phyloP scores from a whole-genome alignment of 2,797 vertebrate species.

The Pyrrhura leucotis region DNA sequence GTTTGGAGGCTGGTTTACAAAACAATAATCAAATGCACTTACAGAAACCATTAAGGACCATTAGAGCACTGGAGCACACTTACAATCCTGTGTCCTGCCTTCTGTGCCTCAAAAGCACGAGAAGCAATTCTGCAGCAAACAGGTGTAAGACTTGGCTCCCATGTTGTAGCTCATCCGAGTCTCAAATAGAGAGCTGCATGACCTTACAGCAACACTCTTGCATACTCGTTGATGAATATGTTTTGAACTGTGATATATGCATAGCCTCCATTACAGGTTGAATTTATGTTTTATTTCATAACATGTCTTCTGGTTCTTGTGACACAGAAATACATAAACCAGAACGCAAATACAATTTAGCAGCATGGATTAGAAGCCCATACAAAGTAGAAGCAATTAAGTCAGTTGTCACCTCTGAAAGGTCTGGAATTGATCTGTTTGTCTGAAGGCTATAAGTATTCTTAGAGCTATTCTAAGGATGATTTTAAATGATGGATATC shows the following conservation, averaged over 20 bases:
- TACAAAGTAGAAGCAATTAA: not conserved
- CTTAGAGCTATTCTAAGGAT: not conserved
- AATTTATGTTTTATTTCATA: not conserved
- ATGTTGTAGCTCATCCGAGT: accelerated
- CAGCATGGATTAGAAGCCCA: not conserved
- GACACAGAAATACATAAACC: not conserved
- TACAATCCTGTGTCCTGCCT: not conserved
- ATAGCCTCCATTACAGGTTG: not conserved
- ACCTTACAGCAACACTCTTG: not conserved
- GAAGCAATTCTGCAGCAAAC: not conserved
- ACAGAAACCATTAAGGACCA: not conserved
- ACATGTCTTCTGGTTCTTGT: not conserved
- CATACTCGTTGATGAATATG: not conserved
- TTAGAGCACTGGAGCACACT: not conserved
- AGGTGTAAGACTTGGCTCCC: not conserved
- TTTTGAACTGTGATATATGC: not conserved
- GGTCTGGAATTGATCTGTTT: not conserved
- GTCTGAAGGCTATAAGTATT: not conserved
- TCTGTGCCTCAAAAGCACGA: not conserved
- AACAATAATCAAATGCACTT: not conserved
- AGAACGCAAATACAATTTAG: not conserved
- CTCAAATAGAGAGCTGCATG: not conserved
- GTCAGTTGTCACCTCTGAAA: not conserved
- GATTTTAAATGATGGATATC: not conserved
- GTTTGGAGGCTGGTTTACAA: not conserved